Base-by-base conservation (phyloP, 2,888 invertebrate species). In the Mythimna ferrago region DNA sequence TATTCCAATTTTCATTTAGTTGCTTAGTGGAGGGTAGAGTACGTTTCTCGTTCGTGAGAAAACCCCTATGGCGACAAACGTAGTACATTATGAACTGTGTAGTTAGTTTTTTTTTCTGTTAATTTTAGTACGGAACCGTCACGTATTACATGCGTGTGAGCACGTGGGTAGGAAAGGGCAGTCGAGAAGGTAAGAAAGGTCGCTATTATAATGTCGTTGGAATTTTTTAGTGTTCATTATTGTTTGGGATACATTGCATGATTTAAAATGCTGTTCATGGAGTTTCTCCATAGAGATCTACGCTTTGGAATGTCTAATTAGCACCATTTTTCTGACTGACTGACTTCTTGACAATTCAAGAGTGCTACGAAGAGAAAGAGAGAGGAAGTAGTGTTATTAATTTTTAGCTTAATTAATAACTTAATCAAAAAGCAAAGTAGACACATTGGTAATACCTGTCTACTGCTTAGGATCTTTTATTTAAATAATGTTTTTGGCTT, bases 61-160 rank as follows among this genome's bases (percentile, higher is more conserved):
- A 93, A 78, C 89, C 93, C 94, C 91, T 85, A 89, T 90, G 94
- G 94, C 93, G 92, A 93, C 91, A 89, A 85, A 76, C 73, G 70
- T 76, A 71, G 86, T 84, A 86, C 83, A 81, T 84, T 88, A 86
- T 86, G 88, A 87, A 87, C 82, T 83, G 85, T 84, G 88, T 90
- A 85, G 81, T 87, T 86, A 82, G 68, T 78, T 84, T 81, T 86
- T 89, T 86, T 72, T 86, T 89, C 86, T 84, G 73, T 84, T 82
- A 77, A 86, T 78, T 85, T 85, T 73, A 73, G 72, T 82, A 76
- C 65, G 35, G 66, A 76, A 80, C 74, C 85, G 85, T 90, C 88
- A 89, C 87, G 88, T 88, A 85, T 76, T 81, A 63, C 66, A 78
- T 84, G 82, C 75, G 75, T 87, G 86, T 26, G 54, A 69, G 66